Conservation (phyloP, 2,888 invertebrate genomes). For the Hypolimnas misippus region DNA sequence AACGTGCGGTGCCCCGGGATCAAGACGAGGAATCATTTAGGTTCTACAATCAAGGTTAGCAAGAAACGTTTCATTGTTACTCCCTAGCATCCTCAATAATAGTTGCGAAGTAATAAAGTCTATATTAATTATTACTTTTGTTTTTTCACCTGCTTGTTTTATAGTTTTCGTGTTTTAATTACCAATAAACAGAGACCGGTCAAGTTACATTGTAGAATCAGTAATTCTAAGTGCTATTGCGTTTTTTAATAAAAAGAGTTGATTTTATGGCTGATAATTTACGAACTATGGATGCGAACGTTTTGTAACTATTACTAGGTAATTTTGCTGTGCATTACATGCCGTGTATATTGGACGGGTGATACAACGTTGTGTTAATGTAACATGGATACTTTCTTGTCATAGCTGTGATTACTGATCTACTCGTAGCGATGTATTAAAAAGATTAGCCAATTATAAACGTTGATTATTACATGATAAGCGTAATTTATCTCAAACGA, state of each 20-base stretch:
- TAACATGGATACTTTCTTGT: constrained; percentile 74
- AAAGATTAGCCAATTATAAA: constrained; percentile 23
- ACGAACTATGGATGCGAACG: constrained; percentile 79
- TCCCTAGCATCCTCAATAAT: constrained; percentile 27
- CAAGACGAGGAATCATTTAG: constrained; percentile 55
- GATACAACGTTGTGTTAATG: constrained; percentile 70
- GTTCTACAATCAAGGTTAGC: constrained; percentile 33
- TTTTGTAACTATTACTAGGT: constrained; percentile 75
- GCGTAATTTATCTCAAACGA: constrained; percentile 3
- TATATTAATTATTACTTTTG: constrained; percentile 20
- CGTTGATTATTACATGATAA: constrained; percentile 7
- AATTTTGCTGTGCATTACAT: constrained; percentile 75
- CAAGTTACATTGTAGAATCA: constrained; percentile 34
- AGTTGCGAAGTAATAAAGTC: constrained; percentile 14
- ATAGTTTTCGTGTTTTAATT: constrained; percentile 34
- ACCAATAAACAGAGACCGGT: constrained; percentile 36
- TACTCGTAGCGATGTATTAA: constrained; percentile 28
- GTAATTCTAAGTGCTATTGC: constrained; percentile 57
- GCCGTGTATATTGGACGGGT: constrained; percentile 62
- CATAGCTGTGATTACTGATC: constrained; percentile 49
- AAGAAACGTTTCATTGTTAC: constrained; percentile 24
- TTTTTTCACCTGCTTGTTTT: constrained; percentile 21
- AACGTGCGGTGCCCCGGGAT: constrained; percentile 73
- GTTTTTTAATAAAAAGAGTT: constrained; percentile 68
- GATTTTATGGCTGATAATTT: constrained; percentile 82